phyloP scores from a whole-genome alignment of 2,888 invertebrate genomes.

The Pristionchus fissidentatus region DNA sequence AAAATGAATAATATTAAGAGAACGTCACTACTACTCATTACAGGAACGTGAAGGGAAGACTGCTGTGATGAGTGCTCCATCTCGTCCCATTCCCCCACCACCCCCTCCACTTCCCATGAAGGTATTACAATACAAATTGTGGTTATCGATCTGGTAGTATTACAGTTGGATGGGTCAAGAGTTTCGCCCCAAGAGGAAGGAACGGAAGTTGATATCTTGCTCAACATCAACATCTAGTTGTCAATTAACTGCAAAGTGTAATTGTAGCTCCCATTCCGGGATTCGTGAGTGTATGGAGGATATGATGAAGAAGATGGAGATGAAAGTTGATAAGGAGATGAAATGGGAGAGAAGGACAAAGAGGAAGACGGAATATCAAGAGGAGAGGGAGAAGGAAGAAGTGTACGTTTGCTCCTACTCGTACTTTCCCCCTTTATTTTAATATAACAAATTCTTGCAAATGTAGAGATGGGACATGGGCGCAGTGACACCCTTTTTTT shows the following conservation, averaged over 20 bases:
- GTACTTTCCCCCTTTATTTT: background rate
- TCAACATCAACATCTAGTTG: background rate
- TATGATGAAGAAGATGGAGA: constrained; percentile 4
- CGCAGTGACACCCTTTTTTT: too few species aligned
- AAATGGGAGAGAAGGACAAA: constrained; percentile 44
- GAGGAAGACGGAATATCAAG: constrained; percentile 30
- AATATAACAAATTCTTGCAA: too few species aligned
- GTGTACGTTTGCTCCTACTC: background rate
- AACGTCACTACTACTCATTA: too few species aligned
- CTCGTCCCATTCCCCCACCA: background rate
- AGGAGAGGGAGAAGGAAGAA: constrained; percentile 3
- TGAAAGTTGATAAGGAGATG: constrained; percentile 44
- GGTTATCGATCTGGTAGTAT: background rate
- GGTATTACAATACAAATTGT: too few species aligned
- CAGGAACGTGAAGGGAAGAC: background rate
- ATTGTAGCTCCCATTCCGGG: background rate
- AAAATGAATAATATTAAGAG: too few species aligned
- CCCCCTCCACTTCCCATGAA: background rate
- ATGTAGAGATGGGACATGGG: too few species aligned
- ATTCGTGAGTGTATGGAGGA: constrained; percentile 16
- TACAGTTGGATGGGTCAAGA: background rate
- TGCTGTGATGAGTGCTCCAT: background rate
- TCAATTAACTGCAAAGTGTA: background rate
- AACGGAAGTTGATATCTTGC: background rate
- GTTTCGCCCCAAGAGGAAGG: too few species aligned